These are phyloP conservation scores for Penaeus japonicus DNA, from an alignment of 1,140 invertebrate species.

Conservation along the genomic window DNA sequence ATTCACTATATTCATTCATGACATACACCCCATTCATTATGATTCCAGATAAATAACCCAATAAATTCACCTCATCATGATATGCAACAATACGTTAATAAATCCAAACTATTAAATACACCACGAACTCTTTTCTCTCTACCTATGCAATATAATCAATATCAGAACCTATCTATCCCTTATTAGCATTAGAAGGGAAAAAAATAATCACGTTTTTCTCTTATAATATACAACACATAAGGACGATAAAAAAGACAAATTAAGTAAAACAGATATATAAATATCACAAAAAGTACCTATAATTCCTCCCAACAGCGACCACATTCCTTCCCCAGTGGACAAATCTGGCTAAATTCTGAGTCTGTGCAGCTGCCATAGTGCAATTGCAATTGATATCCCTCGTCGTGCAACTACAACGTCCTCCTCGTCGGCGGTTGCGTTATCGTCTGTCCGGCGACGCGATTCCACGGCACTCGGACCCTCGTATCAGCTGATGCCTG, in stretches of 20 bases:
- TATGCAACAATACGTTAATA: neutral
- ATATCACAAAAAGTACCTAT: slow-evolving; percentile 66
- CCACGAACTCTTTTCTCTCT: too few relatives aligned
- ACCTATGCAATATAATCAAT: neutral
- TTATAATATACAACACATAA: neutral
- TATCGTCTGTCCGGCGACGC: neutral
- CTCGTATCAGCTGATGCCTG: too few relatives aligned
- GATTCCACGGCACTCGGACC: too few relatives aligned
- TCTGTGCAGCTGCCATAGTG: neutral
- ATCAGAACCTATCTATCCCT: neutral
- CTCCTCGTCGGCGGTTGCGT: too few relatives aligned
- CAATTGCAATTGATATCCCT: neutral
- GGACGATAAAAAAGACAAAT: too few relatives aligned
- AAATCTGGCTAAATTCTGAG: slow-evolving; percentile 60
- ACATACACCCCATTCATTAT: too few relatives aligned
- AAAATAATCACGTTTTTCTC: neutral
- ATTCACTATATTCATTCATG: too few relatives aligned
- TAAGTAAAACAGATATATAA: too few relatives aligned
- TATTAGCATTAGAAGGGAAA: neutral
- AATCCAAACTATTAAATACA: neutral
- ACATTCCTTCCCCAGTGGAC: slow-evolving; percentile 67
- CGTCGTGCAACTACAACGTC: too few relatives aligned
- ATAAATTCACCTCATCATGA: neutral
- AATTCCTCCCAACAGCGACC: slow-evolving; percentile 71
- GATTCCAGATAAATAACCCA: too few relatives aligned